Base-by-base conservation (phyloP, 1,140 invertebrate species). In the Euwallacea similis region DNA sequence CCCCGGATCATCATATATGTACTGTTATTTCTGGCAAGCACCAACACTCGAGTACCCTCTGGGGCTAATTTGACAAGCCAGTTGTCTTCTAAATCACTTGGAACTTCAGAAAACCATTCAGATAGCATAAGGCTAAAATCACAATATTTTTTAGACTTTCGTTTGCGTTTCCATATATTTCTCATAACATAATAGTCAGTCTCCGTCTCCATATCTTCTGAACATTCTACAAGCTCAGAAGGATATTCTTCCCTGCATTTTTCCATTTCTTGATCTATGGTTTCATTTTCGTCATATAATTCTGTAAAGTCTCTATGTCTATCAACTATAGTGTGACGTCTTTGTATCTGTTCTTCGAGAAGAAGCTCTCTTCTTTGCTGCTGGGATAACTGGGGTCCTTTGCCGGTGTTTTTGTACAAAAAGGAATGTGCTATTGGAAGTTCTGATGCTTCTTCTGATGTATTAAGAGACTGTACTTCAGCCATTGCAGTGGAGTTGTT, bases 61-160 rank as follows among this genome's bases (percentile, higher is more conserved):
- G 96, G 96, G 82, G 92, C 95, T 0, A 91, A 85, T 42, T 94
- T 87, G 70, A 94, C 85, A n/a, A 88, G 80, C 94, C 95, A 98
- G 60, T 92, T 88, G 7, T 87, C 81, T 42, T 86, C 76, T 76
- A 96, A 88, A 82, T 95, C 90, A 65, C 86, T 82, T 11, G 96
- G 96, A 56, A 91, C 87, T 75, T 97, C 93, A 2, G 91, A 82
- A 79, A 98, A 83, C 95, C 95, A 98, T 82, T 98, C 96, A 0
- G 95, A 97, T 33, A 93, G 78, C 93, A 93, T 93, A 43, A 93
- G 79, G 79, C 79, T 74, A 81, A 81, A 68, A 33, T 33, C 21
- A 33, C 21, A 33, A 33, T 33, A 33, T 80, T 82, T 65, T 7
- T 47, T 33, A 7, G 9, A 9, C 7, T 46, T 47, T 15, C 16